Evolutionary conservation across 2,888 invertebrate species (phyloP), one percentile per base, ranked within the genome.

Genomic region (Phengaris alcon): DNA sequence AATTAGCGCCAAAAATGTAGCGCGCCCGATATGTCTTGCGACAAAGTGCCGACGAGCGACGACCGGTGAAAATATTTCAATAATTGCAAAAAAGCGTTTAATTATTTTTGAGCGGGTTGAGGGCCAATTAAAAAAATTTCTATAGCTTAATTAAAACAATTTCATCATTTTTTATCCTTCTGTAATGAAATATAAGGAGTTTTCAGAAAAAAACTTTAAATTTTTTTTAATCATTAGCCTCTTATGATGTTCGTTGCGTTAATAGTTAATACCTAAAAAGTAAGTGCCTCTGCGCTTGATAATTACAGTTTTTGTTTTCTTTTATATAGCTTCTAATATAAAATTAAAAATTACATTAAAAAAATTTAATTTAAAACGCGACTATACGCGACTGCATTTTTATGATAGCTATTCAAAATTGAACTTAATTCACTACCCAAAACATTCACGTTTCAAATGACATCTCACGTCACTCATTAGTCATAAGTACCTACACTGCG

Each of bases 1-100:
- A 75, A 74, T 68, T 75, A 75, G 68, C 51, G 69, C 68, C 55
- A 57, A 70, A 70, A 75, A 48, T 57, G 75, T 69, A 46, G 55
- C 48, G 69, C 55, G 55, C 75, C 70, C n/a, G 57, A 22, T 55
- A 70, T 52, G 54, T 54, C 52, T 52, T 15, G 51, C 10, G 51
- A 9, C 54, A 72, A 54, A 54, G 72, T 72, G 52, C 72, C 72
- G 70, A 75, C 68, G 55, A 68, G 54, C 72, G 70, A 75, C 68
- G 55, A 68, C 64, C 35, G 74, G n/a, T 54, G 3, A 44, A 68
- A 68, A 54, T 54, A 68, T 68, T 46, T 69, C 68, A 12, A 22
- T 57, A 48, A 75, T 75, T 55, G 44, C 46, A 52, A 68, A 52
- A 68, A 69, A 48, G n/a, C 9, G 10, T 69, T 69, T 69, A 69